These are phyloP conservation scores for Cryptocephalus moraei DNA, from an alignment of 2,888 invertebrate genomes.

Conservation along the genomic window DNA sequence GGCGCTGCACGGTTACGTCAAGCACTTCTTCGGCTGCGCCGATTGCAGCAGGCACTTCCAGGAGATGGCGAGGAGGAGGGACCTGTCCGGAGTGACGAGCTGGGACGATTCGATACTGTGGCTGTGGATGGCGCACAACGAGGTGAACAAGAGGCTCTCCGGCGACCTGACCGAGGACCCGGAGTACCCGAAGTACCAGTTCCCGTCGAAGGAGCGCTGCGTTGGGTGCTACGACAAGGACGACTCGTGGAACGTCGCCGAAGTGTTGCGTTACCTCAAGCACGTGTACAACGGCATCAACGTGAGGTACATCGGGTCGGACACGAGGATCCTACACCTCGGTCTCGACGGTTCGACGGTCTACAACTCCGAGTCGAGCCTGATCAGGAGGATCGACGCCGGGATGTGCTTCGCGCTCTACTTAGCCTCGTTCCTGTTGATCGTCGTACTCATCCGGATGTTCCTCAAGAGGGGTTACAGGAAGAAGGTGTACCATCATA, in stretches of 20 bases:
- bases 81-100: constrained; percentile 57
- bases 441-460: constrained; percentile 51
- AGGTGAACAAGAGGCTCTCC: constrained; percentile 77
- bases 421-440: constrained; percentile 48
- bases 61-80: constrained; percentile 65
- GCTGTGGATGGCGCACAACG: constrained; percentile 91
- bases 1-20: constrained; percentile 75
- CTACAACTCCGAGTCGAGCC: constrained; percentile 8
- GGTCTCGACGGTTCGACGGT: constrained; percentile 12
- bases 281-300: constrained; percentile 42
- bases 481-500: constrained; percentile 64
- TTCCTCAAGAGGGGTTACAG: constrained; percentile 64
- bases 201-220: constrained; percentile 63
- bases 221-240: constrained; percentile 49
- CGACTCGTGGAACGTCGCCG: constrained; percentile 47
- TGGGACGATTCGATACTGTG: constrained; percentile 75
- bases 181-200: constrained; percentile 77
- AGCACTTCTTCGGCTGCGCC: constrained; percentile 86
- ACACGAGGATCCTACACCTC: constrained; percentile 30
- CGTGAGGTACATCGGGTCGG: constrained; percentile 39
- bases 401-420: constrained; percentile 34
- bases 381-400: constrained; percentile 29
- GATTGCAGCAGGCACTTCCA: constrained; percentile 87
- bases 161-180: constrained; percentile 89
- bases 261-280: constrained; percentile 54